A percentile compares a stretch with the other conserved stretches of the same genome.
Evolutionary conservation across 2,797 vertebrate species (phyloP).

Genomic region (Molothrus aeneus): DNA sequence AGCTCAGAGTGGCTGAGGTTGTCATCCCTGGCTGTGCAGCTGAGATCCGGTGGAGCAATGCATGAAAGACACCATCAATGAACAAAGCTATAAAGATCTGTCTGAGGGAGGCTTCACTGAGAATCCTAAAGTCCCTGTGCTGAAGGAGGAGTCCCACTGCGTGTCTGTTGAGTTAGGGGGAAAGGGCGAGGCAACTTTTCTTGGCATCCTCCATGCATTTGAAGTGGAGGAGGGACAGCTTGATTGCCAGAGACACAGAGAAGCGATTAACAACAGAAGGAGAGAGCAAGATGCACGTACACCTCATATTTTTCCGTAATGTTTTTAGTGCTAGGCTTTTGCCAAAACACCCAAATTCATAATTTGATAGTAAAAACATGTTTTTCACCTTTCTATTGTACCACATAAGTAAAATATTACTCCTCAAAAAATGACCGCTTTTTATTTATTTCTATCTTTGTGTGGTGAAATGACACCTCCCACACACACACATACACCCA

Average conservation of each 20-base stretch:
- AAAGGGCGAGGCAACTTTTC: neutral
- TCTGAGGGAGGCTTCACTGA: neutral
- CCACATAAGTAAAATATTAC: neutral
- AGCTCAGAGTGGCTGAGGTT: neutral
- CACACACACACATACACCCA: neutral
- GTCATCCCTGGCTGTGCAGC: neutral
- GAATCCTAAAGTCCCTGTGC: neutral
- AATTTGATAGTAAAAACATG: neutral
- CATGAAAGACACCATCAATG: fast-evolving
- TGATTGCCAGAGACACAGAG: neutral
- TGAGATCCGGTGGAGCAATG: fast-evolving
- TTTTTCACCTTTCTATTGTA: neutral
- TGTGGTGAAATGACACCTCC: neutral
- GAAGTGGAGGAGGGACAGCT: neutral
- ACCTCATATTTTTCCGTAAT: neutral
- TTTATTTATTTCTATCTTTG: neutral
- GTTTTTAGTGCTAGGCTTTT: neutral
- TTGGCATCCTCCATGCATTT: neutral
- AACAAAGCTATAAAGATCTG: neutral
- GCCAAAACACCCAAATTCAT: neutral
- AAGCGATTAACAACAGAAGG: neutral
- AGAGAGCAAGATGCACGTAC: neutral
- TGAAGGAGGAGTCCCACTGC: neutral
- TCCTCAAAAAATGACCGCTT: neutral
- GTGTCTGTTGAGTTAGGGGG: neutral